A percentile compares a stretch with the other conserved stretches of the same genome.
Evolutionary conservation across 2,888 invertebrate genomes (phyloP).

Genomic region (Linnaemya vulpina): DNA sequence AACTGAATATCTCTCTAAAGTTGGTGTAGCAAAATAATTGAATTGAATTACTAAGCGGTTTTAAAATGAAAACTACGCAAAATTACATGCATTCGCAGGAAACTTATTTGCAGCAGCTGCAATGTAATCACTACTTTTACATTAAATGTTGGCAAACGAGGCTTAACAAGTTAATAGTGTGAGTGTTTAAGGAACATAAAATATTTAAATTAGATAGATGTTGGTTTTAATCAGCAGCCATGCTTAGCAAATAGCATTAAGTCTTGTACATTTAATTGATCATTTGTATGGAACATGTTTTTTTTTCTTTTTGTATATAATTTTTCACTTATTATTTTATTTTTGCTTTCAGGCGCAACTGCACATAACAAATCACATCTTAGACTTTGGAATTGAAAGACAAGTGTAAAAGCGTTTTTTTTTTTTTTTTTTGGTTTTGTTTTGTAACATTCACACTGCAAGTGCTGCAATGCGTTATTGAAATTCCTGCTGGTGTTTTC

Average conservation of each 20-base stretch:
- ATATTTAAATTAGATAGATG: slow-evolving; percentile 61
- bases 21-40: slow-evolving; percentile 24
- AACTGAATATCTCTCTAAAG: neutral
- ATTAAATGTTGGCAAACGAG: slow-evolving; percentile 40
- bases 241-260: slow-evolving; percentile 20
- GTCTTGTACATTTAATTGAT: slow-evolving; percentile 59
- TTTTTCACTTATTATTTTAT: neutral
- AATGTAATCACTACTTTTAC: slow-evolving; percentile 46
- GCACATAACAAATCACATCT: neutral
- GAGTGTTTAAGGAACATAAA: slow-evolving; percentile 45
- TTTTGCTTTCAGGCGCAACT: neutral
- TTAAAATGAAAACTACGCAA: slow-evolving; percentile 6
- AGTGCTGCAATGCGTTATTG: slow-evolving; percentile 23
- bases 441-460: slow-evolving; percentile 59
- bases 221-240: slow-evolving; percentile 37
- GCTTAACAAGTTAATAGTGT: slow-evolving; percentile 54
- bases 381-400: slow-evolving; percentile 13
- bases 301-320: neutral
- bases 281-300: slow-evolving; percentile 50
- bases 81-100: neutral
- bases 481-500: slow-evolving; percentile 34
- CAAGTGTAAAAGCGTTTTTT: slow-evolving; percentile 44
- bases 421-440: slow-evolving; percentile 16
- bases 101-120: slow-evolving; percentile 44
- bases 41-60: slow-evolving; percentile 37